phyloP scores from a whole-genome alignment of 2,888 invertebrate species.

The Camponotus fellah region DNA sequence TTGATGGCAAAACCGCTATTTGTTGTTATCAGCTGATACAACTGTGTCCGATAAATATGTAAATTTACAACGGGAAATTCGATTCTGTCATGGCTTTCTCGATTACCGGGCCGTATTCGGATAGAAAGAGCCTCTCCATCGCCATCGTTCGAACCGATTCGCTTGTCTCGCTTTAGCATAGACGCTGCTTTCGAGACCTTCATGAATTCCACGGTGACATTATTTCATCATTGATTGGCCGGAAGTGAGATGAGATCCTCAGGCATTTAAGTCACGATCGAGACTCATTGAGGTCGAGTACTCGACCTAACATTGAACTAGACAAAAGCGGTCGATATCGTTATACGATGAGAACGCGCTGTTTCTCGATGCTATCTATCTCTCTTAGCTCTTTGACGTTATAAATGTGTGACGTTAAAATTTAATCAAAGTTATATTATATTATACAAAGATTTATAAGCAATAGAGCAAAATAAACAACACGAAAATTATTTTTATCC shows the following conservation, averaged over 20 bases:
- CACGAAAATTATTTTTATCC: neutral
- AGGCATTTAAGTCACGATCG: constrained; percentile 66
- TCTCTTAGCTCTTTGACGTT: neutral
- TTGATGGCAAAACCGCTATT: constrained; percentile 19
- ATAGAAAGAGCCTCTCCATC: neutral
- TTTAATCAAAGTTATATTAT: neutral
- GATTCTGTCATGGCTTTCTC: constrained; percentile 33
- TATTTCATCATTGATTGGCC: constrained; percentile 55
- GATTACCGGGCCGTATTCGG: constrained; percentile 5
- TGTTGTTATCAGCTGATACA: constrained; percentile 36
- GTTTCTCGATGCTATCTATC: neutral
- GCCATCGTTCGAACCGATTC: constrained; percentile 6
- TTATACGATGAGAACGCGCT: neutral
- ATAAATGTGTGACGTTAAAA: neutral
- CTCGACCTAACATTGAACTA: constrained; percentile 70
- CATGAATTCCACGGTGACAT: constrained; percentile 50
- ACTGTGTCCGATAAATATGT: constrained; percentile 46
- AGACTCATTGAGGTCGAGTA: constrained; percentile 68
- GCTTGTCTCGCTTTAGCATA: constrained; percentile 14
- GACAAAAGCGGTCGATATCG: constrained; percentile 52
- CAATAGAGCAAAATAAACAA: neutral
- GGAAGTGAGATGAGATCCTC: constrained; percentile 62
- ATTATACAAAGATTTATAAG: neutral
- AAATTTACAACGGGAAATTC: constrained; percentile 28
- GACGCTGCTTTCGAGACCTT: constrained; percentile 30